Base-by-base conservation (phyloP, 2,113 vertebrate genomes). In the Patagioenas fasciata region DNA sequence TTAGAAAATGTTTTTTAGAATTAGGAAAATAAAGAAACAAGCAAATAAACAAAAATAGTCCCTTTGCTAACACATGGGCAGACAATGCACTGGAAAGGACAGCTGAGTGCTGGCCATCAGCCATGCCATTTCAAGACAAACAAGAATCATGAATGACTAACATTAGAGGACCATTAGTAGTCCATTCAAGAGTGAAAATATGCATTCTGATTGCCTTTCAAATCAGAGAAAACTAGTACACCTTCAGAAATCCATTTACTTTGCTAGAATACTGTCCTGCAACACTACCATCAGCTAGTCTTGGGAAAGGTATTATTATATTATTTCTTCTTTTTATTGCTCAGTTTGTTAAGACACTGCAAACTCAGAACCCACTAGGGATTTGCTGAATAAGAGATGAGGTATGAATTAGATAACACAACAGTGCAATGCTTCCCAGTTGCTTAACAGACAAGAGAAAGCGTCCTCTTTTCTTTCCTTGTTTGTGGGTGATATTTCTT, bases 401-500 rank as follows among this genome's bases (percentile, higher is more conserved):
- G 20, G 36, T 87, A 34, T 26, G 65, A 91, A 90, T 80, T 64
- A 87, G 32, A 80, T 42, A 92, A 54, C 66, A 85, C 50, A 53
- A 90, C 73, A 75, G 50, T 42, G 48, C 62, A 88, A 75, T 69
- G 61, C 11, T 62, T 88, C 80, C 74, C 54, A 73, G 36, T 31
- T 86, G 38, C 61, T 88, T 66, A 67, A 80, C 29, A 82, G n/a
- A n/a, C 42, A 88, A 84, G 36, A 84, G 16, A 57, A 78, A 83
- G 2, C 0, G 0, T 69, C 15, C 11, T 83, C 36, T 61, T 85
- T 66, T 21, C 42, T 93, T 64, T 85, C 34, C 36, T 50, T 84
- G 36, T 70, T 91, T 86, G 47, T 84, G 61, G 44, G 29, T 85
- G 56, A 80, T 72, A 81, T 42, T 93, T 95, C 66, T 95, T 88